Base-by-base conservation (phyloP, 2,113 vertebrate species). In the Rhabdomys dilectus region DNA sequence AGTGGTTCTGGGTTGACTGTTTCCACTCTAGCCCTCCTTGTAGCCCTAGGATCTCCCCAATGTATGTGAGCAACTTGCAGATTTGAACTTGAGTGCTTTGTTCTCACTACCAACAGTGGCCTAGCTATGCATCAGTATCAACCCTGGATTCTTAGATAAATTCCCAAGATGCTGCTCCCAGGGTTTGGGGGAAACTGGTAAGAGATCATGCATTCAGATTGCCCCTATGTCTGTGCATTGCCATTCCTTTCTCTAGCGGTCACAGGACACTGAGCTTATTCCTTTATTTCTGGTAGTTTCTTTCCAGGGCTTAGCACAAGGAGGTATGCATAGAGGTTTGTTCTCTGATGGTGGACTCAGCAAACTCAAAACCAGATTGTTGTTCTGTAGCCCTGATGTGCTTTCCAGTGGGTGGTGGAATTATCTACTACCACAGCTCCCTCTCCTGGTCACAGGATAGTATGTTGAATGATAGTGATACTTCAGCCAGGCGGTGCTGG, bases 361-460 rank as follows among this genome's bases (percentile, higher is more conserved):
- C 34, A n/a, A 4, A 21, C 39, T 42, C 1, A 42, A 75, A 45
- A 5, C 10, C 26, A 42, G 22, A 2, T 45, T 42, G 10, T 75
- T 45, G 39, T 39, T 75, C 1, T 26, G 5, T 5, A 75, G 11
- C 39, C 73, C 21, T 6, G 36, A 73, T 10, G 17, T n/a, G 72
- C 72, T 22, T 2, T 22, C 7, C 7, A 39, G 7, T 73, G 19
- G 1, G 1, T 7, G 5, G 0, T 39, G 70, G 16, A 21, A 39
- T 22, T 73, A 39, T 39, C 70, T n/a, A 21, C n/a, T 72, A 21
- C 3, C 21, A 39, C 19, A 45, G 39, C 29, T 3, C 77, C 77
- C 21, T 58, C 51, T 56, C 17, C 9, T 56, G 51, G 34, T 51
- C 51, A 56, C 5, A 0, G 2, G 4, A 31, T 1, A 1, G 34